phyloP scores from a whole-genome alignment of 2,113 vertebrate genomes.

The Chaenocephalus aceratus region DNA sequence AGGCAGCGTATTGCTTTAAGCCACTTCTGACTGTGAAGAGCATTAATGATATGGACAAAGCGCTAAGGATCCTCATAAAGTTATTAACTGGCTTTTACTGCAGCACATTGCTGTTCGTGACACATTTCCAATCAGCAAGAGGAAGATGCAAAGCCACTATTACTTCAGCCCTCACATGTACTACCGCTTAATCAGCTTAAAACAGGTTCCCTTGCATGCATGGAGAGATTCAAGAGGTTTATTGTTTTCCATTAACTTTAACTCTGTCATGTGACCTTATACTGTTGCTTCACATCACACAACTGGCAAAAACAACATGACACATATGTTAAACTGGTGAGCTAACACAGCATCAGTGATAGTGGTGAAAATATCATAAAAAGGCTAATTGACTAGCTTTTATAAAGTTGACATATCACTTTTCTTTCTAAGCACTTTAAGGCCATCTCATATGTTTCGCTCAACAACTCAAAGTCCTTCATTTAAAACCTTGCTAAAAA shows the following conservation, averaged over 20 bases:
- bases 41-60: constrained; percentile 73
- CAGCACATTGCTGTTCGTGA: constrained; percentile 41
- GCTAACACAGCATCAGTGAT: background rate
- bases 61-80: constrained; percentile 67
- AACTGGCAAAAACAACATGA: background rate
- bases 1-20: constrained; percentile 56
- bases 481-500: background rate
- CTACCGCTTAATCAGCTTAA: constrained; percentile 86
- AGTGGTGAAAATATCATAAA: background rate
- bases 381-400: background rate
- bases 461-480: background rate
- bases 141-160: constrained; percentile 69
- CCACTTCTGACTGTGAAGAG: constrained; percentile 66
- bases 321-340: background rate
- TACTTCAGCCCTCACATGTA: constrained; percentile 82
- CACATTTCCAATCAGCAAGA: constrained; percentile 81
- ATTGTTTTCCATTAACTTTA: constrained; percentile 29
- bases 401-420: too few relatives aligned
- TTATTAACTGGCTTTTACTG: constrained; percentile 71
- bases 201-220: constrained; percentile 87
- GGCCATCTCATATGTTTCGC: too few relatives aligned
- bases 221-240: constrained; percentile 62
- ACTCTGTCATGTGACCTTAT: too few relatives aligned
- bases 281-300: background rate
- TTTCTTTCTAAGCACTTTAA: too few relatives aligned